Percentiles rank a stretch among this genome's conserved stretches.
phyloP scores from a whole-genome alignment of 2,113 vertebrate species.

The Dicentrarchus labrax region DNA sequence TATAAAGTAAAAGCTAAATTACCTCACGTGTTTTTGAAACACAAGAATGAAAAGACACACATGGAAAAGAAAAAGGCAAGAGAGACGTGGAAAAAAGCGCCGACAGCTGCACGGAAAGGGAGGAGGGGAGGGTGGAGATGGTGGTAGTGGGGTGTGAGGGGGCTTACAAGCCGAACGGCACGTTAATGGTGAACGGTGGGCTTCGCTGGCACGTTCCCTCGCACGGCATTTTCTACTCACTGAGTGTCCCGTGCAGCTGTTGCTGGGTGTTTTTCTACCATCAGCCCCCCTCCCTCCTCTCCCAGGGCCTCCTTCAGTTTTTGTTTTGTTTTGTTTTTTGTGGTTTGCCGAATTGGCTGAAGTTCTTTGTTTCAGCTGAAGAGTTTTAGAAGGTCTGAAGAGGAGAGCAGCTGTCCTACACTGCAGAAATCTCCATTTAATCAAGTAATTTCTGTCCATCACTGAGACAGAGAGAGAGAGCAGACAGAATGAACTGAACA shows the following conservation, averaged over 20 bases:
- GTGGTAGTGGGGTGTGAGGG: constrained; percentile 25
- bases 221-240: constrained; percentile 69
- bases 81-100: constrained; percentile 56
- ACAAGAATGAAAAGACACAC: constrained; percentile 62
- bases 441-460: neutral
- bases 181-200: constrained; percentile 81
- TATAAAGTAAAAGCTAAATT: constrained; percentile 47
- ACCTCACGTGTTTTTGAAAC: constrained; percentile 76
- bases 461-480: neutral
- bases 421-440: constrained; percentile 1
- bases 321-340: constrained; percentile 39
- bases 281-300: neutral
- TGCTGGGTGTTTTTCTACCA: constrained; percentile 60
- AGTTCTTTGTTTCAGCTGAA: constrained; percentile 68
- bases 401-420: constrained; percentile 74
- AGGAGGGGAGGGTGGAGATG: neutral
- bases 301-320: neutral
- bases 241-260: constrained; percentile 81
- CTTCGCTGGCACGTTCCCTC: constrained; percentile 78
- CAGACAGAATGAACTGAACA: neutral
- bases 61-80: constrained; percentile 46
- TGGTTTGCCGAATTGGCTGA: constrained; percentile 48
- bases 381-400: constrained; percentile 52
- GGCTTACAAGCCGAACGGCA: constrained; percentile 73
- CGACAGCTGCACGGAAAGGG: constrained; percentile 83